A percentile compares a stretch with the other conserved stretches of the same genome.
Conservation (phyloP, 2,113 vertebrate genomes). For the Cichladusa arquata region DNA sequence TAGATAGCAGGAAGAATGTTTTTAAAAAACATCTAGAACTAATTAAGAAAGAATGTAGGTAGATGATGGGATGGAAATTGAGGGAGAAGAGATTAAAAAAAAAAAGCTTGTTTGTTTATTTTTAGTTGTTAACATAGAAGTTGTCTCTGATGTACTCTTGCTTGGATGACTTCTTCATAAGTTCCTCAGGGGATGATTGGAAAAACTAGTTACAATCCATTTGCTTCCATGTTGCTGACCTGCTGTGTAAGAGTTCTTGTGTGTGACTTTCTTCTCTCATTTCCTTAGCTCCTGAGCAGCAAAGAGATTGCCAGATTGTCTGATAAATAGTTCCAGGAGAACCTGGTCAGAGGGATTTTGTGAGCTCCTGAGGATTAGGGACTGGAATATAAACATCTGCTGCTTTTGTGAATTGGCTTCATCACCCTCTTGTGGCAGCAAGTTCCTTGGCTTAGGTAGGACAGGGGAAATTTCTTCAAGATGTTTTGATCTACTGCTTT, state of each 20-base stretch:
- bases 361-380: not conserved
- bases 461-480: not conserved
- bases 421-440: not conserved
- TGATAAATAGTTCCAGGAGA: not conserved
- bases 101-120: not conserved
- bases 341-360: not conserved
- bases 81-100: not conserved
- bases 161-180: not conserved
- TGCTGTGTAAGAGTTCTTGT: not conserved
- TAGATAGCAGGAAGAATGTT: not conserved
- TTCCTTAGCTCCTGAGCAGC: not conserved
- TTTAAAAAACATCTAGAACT: not conserved
- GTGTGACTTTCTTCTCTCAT: not conserved
- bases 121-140: not conserved
- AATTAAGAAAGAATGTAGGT: not conserved
- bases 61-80: not conserved
- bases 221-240: not conserved
- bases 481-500: not conserved
- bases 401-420: not conserved
- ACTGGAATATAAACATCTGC: not conserved
- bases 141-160: not conserved
- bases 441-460: not conserved
- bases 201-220: not conserved
- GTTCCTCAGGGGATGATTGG: not conserved
- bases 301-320: not conserved